Base-by-base conservation (phyloP, 1,140 invertebrate species). In the Lepidotrigona ventralis region DNA sequence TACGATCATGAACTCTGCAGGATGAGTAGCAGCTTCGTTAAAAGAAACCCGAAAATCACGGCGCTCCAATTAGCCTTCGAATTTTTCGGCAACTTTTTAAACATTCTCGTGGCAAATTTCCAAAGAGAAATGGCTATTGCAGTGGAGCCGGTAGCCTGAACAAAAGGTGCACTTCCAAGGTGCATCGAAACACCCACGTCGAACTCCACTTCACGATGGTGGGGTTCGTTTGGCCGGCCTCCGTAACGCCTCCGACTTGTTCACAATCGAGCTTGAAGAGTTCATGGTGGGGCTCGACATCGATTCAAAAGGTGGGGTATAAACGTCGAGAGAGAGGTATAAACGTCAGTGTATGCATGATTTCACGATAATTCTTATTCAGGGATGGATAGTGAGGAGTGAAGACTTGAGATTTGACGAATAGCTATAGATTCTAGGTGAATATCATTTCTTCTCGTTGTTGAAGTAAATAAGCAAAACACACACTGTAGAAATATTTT, bases 201-300 rank as follows among this genome's bases (percentile, higher is more conserved):
- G 73, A 51, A n/a, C 72, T 12, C 64, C 46, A 58, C 29, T 29
- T n/a, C 56, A 54, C 33, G 66, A 17, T 82, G 71, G 83, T 63
- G 73, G 69, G 69, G 58, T 29, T 39, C 54, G 21, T n/a, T 75
- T 33, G 79, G 75, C 82, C 90, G 72, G 86, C 90, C 90, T 79
- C 73, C 80, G 88, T 71, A 81, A 89, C 90, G 90, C 90, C 90
- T 83, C 88, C 83, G 39, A 82, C 79, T 79, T 46, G 46, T 26
- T 83, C 29, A 51, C 68, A 15, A 74, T 73, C 77, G 15, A 14
- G 21, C 51, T 54, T 60, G 54, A 26, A 21, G 15, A 64, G 4
- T 0, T n/a, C 12, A 21, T 78, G 72, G 78, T 86, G 86, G 86
- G 82, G 82, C 23, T 46, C 12, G 1, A 0, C 56, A 39, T 26